phyloP scores from a whole-genome alignment of 2,888 invertebrate genomes.

The Ophion obscuratus region DNA sequence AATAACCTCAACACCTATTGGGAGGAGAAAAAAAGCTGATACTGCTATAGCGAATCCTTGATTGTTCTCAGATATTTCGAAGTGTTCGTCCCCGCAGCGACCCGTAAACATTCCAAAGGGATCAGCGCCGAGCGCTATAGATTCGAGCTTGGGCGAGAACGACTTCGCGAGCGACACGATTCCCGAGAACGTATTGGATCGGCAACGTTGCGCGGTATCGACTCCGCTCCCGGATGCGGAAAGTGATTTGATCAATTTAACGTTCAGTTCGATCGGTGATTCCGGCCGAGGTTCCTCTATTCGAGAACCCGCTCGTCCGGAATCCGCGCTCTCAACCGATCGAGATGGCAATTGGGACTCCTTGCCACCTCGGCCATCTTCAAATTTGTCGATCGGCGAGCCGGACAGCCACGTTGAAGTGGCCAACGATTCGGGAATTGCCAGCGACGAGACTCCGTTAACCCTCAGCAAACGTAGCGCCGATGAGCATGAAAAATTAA shows the following conservation, averaged over 20 bases:
- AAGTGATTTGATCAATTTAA: constrained; percentile 53
- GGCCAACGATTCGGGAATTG: background rate
- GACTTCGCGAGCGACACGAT: background rate
- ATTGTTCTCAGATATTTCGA: constrained; percentile 24
- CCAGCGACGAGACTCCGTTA: background rate
- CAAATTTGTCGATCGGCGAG: constrained; percentile 50
- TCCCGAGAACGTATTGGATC: background rate
- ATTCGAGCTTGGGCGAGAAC: background rate
- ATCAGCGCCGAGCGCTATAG: background rate
- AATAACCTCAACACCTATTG: background rate
- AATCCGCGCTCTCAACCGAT: constrained; percentile 51
- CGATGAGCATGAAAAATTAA: constrained; percentile 1
- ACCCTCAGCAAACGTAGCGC: constrained; percentile 7
- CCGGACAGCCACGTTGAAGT: constrained; percentile 6
- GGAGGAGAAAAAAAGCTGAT: background rate
- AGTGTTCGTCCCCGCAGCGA: background rate
- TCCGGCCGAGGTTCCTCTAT: constrained; percentile 57
- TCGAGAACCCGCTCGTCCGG: constrained; percentile 25
- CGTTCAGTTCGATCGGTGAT: constrained; percentile 52
- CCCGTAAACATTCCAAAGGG: background rate
- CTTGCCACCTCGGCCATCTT: constrained; percentile 20
- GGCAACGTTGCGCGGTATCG: constrained; percentile 12
- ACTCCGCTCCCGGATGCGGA: constrained; percentile 39
- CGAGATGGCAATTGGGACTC: constrained; percentile 37
- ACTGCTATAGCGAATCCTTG: background rate